Conservation (phyloP, 2,113 vertebrate genomes). For the Stegostoma tigrinum region DNA sequence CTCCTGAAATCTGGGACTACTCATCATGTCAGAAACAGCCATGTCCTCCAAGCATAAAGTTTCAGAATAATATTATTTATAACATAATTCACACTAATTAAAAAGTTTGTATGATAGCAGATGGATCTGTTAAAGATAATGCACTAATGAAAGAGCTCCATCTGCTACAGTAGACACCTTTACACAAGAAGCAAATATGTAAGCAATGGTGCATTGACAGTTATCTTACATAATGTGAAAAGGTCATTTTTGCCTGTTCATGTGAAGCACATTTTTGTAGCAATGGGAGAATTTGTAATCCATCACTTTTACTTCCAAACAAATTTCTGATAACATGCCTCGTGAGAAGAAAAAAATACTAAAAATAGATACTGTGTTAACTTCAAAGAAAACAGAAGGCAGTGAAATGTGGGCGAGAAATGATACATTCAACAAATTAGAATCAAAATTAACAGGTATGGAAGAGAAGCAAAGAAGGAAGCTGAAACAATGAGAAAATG, state of each 20-base stretch:
- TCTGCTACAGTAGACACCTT: constrained; percentile 20
- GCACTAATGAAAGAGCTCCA: background rate
- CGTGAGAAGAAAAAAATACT: background rate
- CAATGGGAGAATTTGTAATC: background rate
- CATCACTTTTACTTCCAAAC: background rate
- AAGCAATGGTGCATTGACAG: background rate
- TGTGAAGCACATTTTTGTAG: background rate
- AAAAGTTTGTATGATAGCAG: constrained; percentile 12
- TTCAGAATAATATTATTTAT: background rate
- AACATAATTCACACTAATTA: constrained; percentile 26
- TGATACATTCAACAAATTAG: background rate
- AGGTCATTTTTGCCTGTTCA: background rate
- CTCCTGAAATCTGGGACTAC: background rate
- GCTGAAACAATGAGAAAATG: background rate
- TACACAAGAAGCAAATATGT: background rate
- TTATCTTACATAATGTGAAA: constrained; percentile 10
- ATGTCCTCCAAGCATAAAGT: background rate
- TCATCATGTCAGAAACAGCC: background rate
- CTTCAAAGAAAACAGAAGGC: background rate
- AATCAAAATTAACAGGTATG: background rate
- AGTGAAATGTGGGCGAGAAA: background rate
- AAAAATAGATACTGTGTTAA: background rate
- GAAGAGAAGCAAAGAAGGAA: background rate
- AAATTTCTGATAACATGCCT: background rate
- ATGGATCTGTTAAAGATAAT: constrained; percentile 10